Percentiles rank a stretch among this genome's conserved stretches.
Evolutionary conservation across 1,140 invertebrate species (phyloP).

Genomic region (Tetramorium simillimum): DNA sequence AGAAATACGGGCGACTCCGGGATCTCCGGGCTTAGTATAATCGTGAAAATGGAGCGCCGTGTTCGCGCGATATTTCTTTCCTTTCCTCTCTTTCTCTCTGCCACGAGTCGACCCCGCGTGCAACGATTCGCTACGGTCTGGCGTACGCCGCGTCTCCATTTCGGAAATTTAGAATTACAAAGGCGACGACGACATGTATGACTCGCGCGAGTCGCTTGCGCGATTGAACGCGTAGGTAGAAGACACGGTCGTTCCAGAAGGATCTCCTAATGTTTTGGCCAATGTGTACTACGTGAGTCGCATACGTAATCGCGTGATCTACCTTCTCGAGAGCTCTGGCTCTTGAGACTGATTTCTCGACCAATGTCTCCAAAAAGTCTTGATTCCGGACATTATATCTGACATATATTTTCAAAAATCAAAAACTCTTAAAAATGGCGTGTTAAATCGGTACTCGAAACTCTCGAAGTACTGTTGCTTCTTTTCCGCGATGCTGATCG

Average conservation of each 20-base stretch:
- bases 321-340: neutral
- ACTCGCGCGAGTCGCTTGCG: neutral
- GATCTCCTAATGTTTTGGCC: conserved; percentile 50
- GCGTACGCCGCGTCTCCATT: conserved; percentile 6
- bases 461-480: too few species aligned
- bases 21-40: conserved; percentile 63
- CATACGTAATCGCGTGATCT: conserved; percentile 12
- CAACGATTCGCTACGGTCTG: conserved; percentile 5
- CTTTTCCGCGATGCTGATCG: too few species aligned
- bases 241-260: neutral
- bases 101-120: neutral
- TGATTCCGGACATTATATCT: neutral
- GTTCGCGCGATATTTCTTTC: conserved; percentile 51
- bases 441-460: too few species aligned
- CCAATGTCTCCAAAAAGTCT: neutral
- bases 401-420: neutral
- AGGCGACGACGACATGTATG: neutral
- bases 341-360: neutral
- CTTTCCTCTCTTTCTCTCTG: neutral
- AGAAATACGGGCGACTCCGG: conserved; percentile 62
- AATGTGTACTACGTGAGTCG: conserved; percentile 65
- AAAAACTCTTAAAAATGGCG: too few species aligned
- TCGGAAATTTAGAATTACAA: conserved; percentile 55
- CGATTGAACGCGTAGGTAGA: conserved; percentile 24
- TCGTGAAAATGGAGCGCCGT: conserved; percentile 49